Conservation (phyloP, 2,888 invertebrate species). For the Coelinius sp. region DNA sequence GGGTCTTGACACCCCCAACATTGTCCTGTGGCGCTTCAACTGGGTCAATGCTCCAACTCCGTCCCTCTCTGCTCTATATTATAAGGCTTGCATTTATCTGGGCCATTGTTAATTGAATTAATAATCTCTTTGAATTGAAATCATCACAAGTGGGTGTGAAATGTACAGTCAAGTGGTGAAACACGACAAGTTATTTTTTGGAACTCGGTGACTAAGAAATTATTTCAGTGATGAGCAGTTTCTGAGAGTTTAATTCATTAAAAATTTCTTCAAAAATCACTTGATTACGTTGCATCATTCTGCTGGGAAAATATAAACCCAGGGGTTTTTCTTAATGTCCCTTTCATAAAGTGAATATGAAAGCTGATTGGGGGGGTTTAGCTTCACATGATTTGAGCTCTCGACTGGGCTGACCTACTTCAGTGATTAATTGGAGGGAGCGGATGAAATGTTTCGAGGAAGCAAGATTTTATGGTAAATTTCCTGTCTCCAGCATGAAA, state of each 20-base stretch:
- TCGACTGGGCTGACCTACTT: neutral
- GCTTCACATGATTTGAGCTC: neutral
- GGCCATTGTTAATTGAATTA: neutral
- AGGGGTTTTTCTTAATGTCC: no score
- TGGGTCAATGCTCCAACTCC: slow-evolving; percentile 63
- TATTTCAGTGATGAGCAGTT: no score
- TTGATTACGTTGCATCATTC: no score
- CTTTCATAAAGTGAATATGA: no score
- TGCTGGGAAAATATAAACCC: no score
- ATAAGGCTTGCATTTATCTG: neutral
- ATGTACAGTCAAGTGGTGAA: no score
- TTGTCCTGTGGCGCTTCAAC: slow-evolving; percentile 49
- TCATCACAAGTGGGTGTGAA: neutral
- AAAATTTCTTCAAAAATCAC: no score
- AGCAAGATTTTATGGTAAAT: neutral
- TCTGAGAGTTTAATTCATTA: no score
- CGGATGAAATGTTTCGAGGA: neutral
- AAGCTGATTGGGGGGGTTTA: no score
- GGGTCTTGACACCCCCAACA: slow-evolving; percentile 36
- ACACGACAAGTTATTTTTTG: no score
- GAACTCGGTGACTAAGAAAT: no score
- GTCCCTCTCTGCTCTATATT: neutral
- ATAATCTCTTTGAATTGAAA: neutral
- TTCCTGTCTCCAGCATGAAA: neutral
- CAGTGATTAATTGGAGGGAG: neutral